Conservation (phyloP, 2,888 invertebrate genomes). For the Odontomyia ornata region DNA sequence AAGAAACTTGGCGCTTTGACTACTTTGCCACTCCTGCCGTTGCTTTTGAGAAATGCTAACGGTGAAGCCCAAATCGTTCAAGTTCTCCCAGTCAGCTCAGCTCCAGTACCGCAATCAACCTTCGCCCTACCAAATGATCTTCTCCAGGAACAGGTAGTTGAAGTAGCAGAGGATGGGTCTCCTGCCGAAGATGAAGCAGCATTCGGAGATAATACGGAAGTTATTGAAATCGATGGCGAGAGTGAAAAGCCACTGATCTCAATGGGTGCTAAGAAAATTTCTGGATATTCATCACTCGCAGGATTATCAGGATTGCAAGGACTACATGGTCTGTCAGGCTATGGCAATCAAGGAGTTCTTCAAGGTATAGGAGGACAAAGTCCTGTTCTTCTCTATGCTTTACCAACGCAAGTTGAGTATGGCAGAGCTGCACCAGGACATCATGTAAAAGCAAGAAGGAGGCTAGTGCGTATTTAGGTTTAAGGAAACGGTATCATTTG, state of each 20-base stretch:
- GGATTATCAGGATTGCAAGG: conserved; percentile 26
- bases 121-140: conserved; percentile 59
- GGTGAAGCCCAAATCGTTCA: conserved; percentile 60
- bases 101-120: conserved; percentile 58
- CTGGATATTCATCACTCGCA: neutral
- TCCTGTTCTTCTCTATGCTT: conserved; percentile 29
- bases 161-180: conserved; percentile 51
- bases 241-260: conserved; percentile 8
- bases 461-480: conserved; percentile 16
- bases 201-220: conserved; percentile 23
- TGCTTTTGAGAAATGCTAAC: conserved; percentile 57
- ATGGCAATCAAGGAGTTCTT: neutral
- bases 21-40: conserved; percentile 56
- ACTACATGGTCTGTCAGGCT: neutral
- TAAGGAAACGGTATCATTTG: neutral
- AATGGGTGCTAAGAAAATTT: conserved; percentile 33
- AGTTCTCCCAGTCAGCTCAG: conserved; percentile 57
- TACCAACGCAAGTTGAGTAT: conserved; percentile 35
- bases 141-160: conserved; percentile 55
- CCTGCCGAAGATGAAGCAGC: conserved; percentile 56
- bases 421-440: conserved; percentile 23
- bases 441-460: conserved; percentile 2
- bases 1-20: conserved; percentile 55
- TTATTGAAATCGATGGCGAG: conserved; percentile 32
- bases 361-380: conserved; percentile 27